Conservation (phyloP, 2,888 invertebrate species). For the Rhaphigaster nebulosa region DNA sequence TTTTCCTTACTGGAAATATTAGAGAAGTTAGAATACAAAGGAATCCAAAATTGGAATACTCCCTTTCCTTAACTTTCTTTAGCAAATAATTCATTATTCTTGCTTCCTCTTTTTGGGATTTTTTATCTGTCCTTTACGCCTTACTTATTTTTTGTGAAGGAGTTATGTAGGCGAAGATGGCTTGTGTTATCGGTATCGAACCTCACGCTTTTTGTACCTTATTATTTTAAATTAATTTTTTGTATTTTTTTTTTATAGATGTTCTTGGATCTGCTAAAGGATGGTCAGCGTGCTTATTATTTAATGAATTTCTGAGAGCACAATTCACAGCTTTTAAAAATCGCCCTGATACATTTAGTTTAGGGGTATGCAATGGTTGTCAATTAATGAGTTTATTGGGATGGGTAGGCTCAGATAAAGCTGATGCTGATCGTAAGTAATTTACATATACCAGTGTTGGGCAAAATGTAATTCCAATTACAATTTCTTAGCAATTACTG, state of each 20-base stretch:
- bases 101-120: no score
- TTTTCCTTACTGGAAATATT: no score
- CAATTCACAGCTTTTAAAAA: conserved; percentile 85
- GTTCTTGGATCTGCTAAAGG: conserved; percentile 98
- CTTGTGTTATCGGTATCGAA: neutral
- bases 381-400: conserved; percentile 95
- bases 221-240: neutral
- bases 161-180: neutral
- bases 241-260: conserved; percentile 71
- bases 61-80: no score
- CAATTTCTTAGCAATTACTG: no score
- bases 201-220: neutral
- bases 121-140: no score
- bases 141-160: no score
- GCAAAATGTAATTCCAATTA: no score
- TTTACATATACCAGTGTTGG: conserved; percentile 8
- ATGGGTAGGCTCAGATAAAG: conserved; percentile 79
- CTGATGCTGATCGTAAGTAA: conserved; percentile 64
- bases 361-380: conserved; percentile 99
- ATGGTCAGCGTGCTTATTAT: conserved; percentile 94
- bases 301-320: conserved; percentile 79
- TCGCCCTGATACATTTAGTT: conserved; percentile 88
- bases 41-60: no score
- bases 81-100: no score
- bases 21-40: no score